Percentiles rank a stretch among this genome's conserved stretches.
Conservation (phyloP, 2,888 invertebrate genomes). For the Xanthorhoe designata region DNA sequence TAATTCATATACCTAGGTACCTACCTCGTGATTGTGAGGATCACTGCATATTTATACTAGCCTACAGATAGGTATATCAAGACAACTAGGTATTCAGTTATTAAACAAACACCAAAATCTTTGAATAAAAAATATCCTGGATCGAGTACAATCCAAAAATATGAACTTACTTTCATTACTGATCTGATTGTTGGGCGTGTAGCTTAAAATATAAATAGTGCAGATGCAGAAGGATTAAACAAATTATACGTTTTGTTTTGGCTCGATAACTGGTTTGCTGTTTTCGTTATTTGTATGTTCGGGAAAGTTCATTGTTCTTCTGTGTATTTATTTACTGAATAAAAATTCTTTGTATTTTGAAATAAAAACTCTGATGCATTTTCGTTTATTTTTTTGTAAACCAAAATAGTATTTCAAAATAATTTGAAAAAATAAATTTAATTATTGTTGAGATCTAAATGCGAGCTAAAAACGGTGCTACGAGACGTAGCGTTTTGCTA, state of each 20-base stretch:
- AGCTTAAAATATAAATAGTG: neutral
- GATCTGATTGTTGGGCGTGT: neutral
- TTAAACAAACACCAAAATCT: no score
- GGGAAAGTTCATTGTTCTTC: neutral
- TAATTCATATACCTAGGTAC: no score
- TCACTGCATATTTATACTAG: no score
- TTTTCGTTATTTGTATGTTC: neutral
- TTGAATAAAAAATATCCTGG: no score
- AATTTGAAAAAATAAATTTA: no score
- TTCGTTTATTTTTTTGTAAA: neutral
- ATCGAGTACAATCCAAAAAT: no score
- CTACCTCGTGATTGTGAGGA: no score
- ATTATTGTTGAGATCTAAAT: no score
- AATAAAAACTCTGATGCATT: neutral
- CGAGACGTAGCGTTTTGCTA: slow-evolving; percentile 2
- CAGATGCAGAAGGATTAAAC: neutral
- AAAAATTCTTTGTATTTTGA: neutral
- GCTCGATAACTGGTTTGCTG: neutral
- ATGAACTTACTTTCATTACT: neutral
- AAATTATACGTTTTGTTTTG: neutral
- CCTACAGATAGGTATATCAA: no score
- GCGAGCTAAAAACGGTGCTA: neutral
- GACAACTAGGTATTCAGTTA: no score
- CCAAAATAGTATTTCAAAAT: neutral
- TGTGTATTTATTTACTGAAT: neutral